A percentile compares a stretch with the other conserved stretches of the same genome.
Conservation (phyloP, 1,140 invertebrate genomes). For the Luehdorfia chinensis region DNA sequence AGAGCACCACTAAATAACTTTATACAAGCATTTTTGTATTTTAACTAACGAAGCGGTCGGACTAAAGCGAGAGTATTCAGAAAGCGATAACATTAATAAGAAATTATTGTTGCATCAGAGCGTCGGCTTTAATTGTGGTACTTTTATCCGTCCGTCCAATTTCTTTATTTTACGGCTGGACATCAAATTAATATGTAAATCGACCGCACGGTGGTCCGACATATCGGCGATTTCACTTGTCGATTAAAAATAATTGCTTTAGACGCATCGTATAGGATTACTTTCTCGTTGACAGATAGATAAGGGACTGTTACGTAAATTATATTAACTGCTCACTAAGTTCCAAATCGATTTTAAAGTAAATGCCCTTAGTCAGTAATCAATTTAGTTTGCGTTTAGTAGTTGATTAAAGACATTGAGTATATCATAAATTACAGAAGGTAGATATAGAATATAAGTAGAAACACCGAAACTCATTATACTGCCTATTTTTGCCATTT, state of each 20-base stretch:
- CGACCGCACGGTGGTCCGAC: constrained; percentile 55
- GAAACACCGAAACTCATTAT: too few relatives aligned
- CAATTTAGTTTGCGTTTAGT: too few relatives aligned
- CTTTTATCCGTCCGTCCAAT: constrained; percentile 61
- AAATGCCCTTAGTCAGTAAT: too few relatives aligned
- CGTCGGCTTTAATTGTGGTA: constrained; percentile 53
- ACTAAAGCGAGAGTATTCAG: constrained; percentile 32
- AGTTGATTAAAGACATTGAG: too few relatives aligned
- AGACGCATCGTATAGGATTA: constrained; percentile 23
- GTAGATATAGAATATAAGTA: too few relatives aligned
- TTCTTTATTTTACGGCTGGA: constrained; percentile 72
- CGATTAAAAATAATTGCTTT: constrained; percentile 52
- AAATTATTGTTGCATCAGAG: constrained; percentile 51
- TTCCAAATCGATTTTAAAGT: too few relatives aligned
- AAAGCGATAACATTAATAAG: constrained; percentile 59
- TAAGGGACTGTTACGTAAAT: too few relatives aligned
- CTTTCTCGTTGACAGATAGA: constrained; percentile 10
- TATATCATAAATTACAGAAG: too few relatives aligned
- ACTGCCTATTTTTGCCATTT: too few relatives aligned
- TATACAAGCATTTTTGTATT: constrained; percentile 16
- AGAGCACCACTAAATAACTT: constrained; percentile 17
- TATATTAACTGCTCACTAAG: too few relatives aligned
- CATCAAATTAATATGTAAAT: constrained; percentile 74
- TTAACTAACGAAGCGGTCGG: constrained; percentile 44
- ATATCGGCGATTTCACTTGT: constrained; percentile 47